phyloP scores from a whole-genome alignment of 2,113 vertebrate species.

The Charadrius vociferus region DNA sequence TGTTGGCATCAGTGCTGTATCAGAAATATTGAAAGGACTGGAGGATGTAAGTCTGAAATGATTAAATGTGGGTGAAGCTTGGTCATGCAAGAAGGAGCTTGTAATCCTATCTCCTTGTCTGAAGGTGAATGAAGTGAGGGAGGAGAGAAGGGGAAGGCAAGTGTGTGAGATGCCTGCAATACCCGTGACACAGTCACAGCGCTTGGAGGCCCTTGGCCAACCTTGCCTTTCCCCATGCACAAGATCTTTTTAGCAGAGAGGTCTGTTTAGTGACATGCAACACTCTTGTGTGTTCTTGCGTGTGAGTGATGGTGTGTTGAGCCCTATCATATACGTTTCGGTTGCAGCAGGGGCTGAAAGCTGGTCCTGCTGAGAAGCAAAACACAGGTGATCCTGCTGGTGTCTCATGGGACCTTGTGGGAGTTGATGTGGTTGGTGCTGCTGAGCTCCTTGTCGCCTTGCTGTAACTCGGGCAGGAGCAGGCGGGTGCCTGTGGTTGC shows the following conservation, averaged over 20 bases:
- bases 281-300: fast-evolving
- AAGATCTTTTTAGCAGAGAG: background rate
- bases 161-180: background rate
- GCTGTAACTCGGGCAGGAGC: background rate
- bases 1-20: background rate
- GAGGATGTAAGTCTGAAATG: background rate
- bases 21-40: background rate
- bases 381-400: background rate
- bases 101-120: background rate
- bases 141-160: background rate
- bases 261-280: background rate
- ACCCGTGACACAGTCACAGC: fast-evolving
- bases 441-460: background rate
- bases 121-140: background rate
- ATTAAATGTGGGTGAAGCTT: background rate
- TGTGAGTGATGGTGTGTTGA: background rate
- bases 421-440: background rate
- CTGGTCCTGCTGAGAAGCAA: background rate
- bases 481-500: background rate
- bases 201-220: background rate
- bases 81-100: background rate
- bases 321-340: background rate
- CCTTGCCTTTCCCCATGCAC: fast-evolving
- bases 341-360: background rate
- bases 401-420: fast-evolving